phyloP scores from a whole-genome alignment of 2,888 invertebrate genomes.

The Caenorhabditis sinica region DNA sequence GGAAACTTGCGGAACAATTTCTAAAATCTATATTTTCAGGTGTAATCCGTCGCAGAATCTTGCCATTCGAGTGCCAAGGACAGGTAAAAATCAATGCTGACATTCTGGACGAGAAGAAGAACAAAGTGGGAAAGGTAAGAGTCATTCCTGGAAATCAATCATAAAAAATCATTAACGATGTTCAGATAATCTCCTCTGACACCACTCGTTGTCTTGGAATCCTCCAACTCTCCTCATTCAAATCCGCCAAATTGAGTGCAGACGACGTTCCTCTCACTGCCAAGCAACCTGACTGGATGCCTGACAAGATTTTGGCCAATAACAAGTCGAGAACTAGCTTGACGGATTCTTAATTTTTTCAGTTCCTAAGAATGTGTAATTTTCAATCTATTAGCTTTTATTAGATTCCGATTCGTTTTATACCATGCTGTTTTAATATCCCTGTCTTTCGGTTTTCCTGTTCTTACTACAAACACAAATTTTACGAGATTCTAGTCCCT shows the following conservation, averaged over 20 bases:
- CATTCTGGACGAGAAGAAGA: slow-evolving; percentile 65
- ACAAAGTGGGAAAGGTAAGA: slow-evolving; percentile 69
- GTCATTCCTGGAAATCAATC: background rate
- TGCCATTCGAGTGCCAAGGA: slow-evolving; percentile 69
- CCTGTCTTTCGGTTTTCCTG: slow-evolving; percentile 29
- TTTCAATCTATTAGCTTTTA: no score
- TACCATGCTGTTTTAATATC: slow-evolving; percentile 12
- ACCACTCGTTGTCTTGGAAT: slow-evolving; percentile 54
- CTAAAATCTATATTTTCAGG: slow-evolving; percentile 43
- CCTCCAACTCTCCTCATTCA: slow-evolving; percentile 61
- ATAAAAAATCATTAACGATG: background rate
- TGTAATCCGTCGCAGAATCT: slow-evolving; percentile 71
- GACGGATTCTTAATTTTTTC: slow-evolving; percentile 50
- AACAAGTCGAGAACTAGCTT: slow-evolving; percentile 56
- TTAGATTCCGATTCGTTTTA: slow-evolving; percentile 1
- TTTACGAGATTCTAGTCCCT: slow-evolving; percentile 57
- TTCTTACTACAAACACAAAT: background rate
- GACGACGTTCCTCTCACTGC: slow-evolving; percentile 30
- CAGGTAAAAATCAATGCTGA: slow-evolving; percentile 46
- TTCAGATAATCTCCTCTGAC: slow-evolving; percentile 59
- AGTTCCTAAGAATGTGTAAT: no score
- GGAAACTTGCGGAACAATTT: no score
- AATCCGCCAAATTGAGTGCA: slow-evolving; percentile 33
- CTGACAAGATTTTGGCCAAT: slow-evolving; percentile 62
- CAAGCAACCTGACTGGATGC: slow-evolving; percentile 64